A percentile compares a stretch with the other conserved stretches of the same genome.
Evolutionary conservation across 1,140 invertebrate genomes (phyloP).

Genomic region (Tetramorium simillimum): DNA sequence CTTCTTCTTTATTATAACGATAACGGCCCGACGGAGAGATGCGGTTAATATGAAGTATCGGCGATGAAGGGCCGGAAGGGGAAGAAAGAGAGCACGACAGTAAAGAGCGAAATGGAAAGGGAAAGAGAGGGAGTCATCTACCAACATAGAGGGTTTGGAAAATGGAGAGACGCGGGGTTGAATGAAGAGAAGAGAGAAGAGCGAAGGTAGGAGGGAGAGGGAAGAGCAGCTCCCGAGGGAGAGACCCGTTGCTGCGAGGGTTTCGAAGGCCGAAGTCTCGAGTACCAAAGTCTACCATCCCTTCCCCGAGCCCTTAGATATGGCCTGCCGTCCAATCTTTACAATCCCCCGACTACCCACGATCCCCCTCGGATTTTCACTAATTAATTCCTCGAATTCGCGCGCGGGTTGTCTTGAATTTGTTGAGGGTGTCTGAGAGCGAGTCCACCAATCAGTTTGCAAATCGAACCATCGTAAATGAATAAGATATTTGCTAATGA

Average conservation of each 20-base stretch:
- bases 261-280: constrained; percentile 77
- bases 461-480: constrained; percentile 61
- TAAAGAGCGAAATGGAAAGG: constrained; percentile 21
- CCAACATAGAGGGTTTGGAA: constrained; percentile 54
- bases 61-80: background rate
- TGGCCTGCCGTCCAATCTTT: constrained; percentile 70
- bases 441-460: constrained; percentile 56
- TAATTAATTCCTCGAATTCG: constrained; percentile 81
- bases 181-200: constrained; percentile 48
- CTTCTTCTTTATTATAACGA: constrained; percentile 73
- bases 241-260: constrained; percentile 74
- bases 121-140: constrained; percentile 32
- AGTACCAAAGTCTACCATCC: constrained; percentile 75
- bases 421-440: constrained; percentile 59
- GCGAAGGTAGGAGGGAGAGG: constrained; percentile 6
- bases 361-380: constrained; percentile 75
- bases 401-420: constrained; percentile 68
- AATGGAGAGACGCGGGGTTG: constrained; percentile 53
- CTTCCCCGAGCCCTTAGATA: constrained; percentile 61
- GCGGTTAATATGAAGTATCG: constrained; percentile 74
- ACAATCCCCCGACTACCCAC: constrained; percentile 49
- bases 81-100: background rate
- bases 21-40: constrained; percentile 69
- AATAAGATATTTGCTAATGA: constrained; percentile 55
- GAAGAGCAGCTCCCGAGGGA: constrained; percentile 63